Base-by-base conservation (phyloP, 2,888 invertebrate genomes). In the Drosophila meridionalis region DNA sequence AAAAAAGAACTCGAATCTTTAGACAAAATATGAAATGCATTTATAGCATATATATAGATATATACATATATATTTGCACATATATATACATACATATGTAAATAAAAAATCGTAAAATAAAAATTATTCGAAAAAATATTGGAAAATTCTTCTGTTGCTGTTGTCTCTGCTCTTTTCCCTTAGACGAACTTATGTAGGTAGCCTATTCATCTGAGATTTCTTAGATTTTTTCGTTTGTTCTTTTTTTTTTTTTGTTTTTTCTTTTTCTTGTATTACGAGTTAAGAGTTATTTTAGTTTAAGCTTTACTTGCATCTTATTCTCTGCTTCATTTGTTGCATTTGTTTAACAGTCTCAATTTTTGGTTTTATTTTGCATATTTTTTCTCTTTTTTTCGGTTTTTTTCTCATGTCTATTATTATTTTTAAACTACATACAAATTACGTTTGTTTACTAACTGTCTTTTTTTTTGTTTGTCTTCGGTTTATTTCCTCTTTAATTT, bases 311-410 rank as follows among this genome's bases (percentile, higher is more conserved):
- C 63, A 67, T 48, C 68, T 67, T 82, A 79, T 67, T 66, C 43
- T 78, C 76, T 65, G 72, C 76, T 59, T 85, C 76, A 66, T 72
- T 74, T 73, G 76, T 73, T 85, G 69, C 88, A 74, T 82, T 73
- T 52, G 50, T 52, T 82, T 89, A 71, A 86, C 86, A 87, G 86
- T 87, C 86, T 87, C 86, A 87, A 83, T 87, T 89, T 87, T 71
- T 72, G 69, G 75, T 79, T 83, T 74, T 80, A 73, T 85, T 85
- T 86, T 82, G 87, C 86, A 74, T 84, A 76, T 84, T 88, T 86
- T 71, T 76, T 77, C 64, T 72, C 84, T 84, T 86, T 81, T 85
- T 83, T 77, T 61, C 4, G 6, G 48, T 55, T 73, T 76, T 45
- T 48, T 69, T 80, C 69, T 72, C 76, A 58, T 77, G 66, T 76